Base-by-base conservation (phyloP, 2,888 invertebrate species). In the Falcaria lacertinaria region DNA sequence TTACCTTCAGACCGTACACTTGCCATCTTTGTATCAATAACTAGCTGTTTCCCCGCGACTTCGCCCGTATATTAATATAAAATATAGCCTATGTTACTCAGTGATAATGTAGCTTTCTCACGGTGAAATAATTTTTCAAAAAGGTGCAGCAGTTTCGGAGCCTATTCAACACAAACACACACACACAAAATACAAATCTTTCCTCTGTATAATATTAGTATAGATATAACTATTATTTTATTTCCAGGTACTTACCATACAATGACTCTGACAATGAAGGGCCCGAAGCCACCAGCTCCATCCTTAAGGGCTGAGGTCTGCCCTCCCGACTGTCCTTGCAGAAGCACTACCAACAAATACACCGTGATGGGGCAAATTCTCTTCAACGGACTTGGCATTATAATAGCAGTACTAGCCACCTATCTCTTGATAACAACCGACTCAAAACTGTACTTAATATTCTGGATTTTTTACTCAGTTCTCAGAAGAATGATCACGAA, bases 401-500 rank as follows among this genome's bases (percentile, higher is more conserved):
- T 86, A 0, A 57, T 85, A 0, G 86, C 87, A 0, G 49, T 86
- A 1, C 43, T 80, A n/a, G 84, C 83, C 0, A 72, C 78, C 0
- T 89, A 85, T 37, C 47, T 86, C 57, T 77, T 87, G 15, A 60
- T 87, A 0, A 74, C 70, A 8, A 80, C 81, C 0, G 78, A 87
- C 41, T 85, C 88, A 0, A 81, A 80, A 15, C 43, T 87, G 3
- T 89, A 85, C 42, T 59, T 89, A 8, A 57, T 85, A 8, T 86
- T 87, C 48, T 89, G 88, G 88, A 60, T 89, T 2, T 60, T 62
- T 22, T 89, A 81, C 46, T 87, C 88, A 0, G 69, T 87, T 1
- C 54, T 86, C 0, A 71, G 88, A 44, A 63, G 84, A 35, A 57
- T 82, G 61, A 73, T 83, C 63, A 49, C 61, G 22, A 75, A 72